A percentile compares a stretch with the other conserved stretches of the same genome.
Evolutionary conservation across 92 coral and sea anemone species (phyloP).

Genomic region (Porites cylindrica): DNA sequence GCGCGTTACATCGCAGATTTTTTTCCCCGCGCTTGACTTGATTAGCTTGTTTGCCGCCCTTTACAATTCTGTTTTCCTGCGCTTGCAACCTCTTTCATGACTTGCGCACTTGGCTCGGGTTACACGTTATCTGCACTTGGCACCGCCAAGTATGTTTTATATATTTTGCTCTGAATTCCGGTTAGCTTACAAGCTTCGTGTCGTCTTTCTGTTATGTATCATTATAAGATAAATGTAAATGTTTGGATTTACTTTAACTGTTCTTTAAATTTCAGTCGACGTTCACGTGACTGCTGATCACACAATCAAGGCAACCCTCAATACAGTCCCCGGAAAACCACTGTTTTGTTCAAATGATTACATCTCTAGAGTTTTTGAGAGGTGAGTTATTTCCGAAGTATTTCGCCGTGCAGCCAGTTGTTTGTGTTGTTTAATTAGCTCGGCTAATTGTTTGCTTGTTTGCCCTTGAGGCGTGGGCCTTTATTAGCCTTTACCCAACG

Average conservation of each 20-base stretch:
- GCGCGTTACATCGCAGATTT: background rate
- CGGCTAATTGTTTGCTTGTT: too few relatives aligned
- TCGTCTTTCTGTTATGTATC: background rate
- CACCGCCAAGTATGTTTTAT: too few relatives aligned
- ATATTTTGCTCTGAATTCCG: background rate
- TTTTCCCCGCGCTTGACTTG: background rate
- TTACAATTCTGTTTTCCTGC: background rate
- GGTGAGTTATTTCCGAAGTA: conserved; percentile 39
- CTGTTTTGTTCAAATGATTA: conserved; percentile 90
- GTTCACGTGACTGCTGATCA: conserved; percentile 81
- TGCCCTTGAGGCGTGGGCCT: too few relatives aligned
- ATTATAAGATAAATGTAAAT: background rate
- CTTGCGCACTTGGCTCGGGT: background rate
- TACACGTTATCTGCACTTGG: too few relatives aligned
- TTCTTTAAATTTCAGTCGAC: conserved; percentile 71
- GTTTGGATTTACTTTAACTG: background rate
- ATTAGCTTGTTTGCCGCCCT: too few relatives aligned
- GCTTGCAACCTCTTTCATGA: background rate
- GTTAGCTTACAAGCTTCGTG: background rate
- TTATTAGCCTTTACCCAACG: too few relatives aligned
- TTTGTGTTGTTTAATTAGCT: too few relatives aligned
- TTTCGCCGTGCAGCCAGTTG: too few relatives aligned
- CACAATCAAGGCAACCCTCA: conserved; percentile 77
- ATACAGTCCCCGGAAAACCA: conserved; percentile 87
- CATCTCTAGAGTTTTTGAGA: conserved; percentile 92